Base-by-base conservation (phyloP, 2,113 vertebrate species). In the Glareola pratincola region DNA sequence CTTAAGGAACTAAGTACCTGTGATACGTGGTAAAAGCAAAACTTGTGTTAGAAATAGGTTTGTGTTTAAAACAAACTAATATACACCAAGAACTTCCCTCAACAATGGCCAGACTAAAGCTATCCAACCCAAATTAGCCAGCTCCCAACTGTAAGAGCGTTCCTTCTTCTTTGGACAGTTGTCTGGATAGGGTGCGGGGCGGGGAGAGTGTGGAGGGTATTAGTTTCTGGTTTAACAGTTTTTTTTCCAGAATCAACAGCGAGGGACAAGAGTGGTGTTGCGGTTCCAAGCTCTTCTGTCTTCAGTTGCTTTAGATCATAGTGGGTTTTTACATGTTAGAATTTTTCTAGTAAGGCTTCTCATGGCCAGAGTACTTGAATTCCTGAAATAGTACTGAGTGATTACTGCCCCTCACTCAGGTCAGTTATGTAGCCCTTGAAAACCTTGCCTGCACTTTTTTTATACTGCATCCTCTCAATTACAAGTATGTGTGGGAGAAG, bases 1-100 rank as follows among this genome's bases (percentile, higher is more conserved):
- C 75, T 62, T 82, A 50, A 80, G 53, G 66, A 89, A 37, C 57
- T 88, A 74, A 91, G 92, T 86, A 62, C 50, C 45, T 77, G 56
- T 60, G 79, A 68, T 75, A 80, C 41, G 32, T 8, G n/a, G 80
- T 63, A 74, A 91, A 92, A 97, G 47, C 59, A 90, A 37, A 81
- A 48, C 39, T 90, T 78, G 62, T 78, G 74, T 59, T 77, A 87
- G 51, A 83, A 87, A 41, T 47, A 87, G 53, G 53, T 47, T 69
- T 90, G 43, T 71, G 22, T 85, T 85, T 75, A 74, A 82, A 92
- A 59, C 29, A 53, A 39, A 71, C 2, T 5, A 18, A 45, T 6
- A 27, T 59, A 39, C 7, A 9, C 50, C 27, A 23, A 32, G 50
- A 30, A 26, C 20, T 69, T 37, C n/a, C n/a, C 22, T 69, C 24